Percentiles rank a stretch among this genome's conserved stretches.
Evolutionary conservation across 1,140 invertebrate species (phyloP).

Genomic region (Thrips palmi): DNA sequence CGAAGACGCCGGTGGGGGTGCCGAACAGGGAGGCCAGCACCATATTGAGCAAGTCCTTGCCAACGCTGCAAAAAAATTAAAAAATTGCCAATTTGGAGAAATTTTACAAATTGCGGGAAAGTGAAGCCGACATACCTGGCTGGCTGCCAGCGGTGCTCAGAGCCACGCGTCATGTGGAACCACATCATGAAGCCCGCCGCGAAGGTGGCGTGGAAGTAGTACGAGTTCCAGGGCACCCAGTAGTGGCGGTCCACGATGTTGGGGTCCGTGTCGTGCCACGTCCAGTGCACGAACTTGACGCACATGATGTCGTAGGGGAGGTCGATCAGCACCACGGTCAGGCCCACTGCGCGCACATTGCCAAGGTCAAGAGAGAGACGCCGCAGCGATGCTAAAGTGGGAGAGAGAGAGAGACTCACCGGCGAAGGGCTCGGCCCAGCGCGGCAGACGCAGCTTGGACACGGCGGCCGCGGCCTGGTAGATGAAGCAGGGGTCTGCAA

Average conservation of each 20-base stretch:
- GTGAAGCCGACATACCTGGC: not conserved
- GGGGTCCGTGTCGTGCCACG: constrained; percentile 71
- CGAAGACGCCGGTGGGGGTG: constrained; percentile 46
- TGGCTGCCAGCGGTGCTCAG: too few species aligned
- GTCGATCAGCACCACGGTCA: constrained; percentile 53
- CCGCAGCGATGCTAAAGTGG: too few species aligned
- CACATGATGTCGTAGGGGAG: constrained; percentile 65
- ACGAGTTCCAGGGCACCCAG: constrained; percentile 60
- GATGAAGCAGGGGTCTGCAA: constrained; percentile 57
- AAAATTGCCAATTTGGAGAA: constrained; percentile 6
- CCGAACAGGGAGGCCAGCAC: constrained; percentile 37
- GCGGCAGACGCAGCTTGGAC: constrained; percentile 38
- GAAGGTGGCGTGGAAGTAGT: constrained; percentile 63
- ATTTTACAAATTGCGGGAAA: not conserved
- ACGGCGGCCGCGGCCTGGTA: constrained; percentile 48
- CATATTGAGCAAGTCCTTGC: constrained; percentile 34
- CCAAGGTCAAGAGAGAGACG: too few species aligned
- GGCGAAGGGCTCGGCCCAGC: constrained; percentile 49
- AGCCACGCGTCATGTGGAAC: constrained; percentile 34
- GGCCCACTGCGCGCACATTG: constrained; percentile 42
- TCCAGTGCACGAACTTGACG: constrained; percentile 66
- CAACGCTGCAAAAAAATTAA: constrained; percentile 26
- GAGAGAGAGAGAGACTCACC: constrained; percentile 19
- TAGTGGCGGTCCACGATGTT: constrained; percentile 62
- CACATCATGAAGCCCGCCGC: constrained; percentile 48